Base-by-base conservation (phyloP, 1,140 invertebrate species). In the Planococcus citri region DNA sequence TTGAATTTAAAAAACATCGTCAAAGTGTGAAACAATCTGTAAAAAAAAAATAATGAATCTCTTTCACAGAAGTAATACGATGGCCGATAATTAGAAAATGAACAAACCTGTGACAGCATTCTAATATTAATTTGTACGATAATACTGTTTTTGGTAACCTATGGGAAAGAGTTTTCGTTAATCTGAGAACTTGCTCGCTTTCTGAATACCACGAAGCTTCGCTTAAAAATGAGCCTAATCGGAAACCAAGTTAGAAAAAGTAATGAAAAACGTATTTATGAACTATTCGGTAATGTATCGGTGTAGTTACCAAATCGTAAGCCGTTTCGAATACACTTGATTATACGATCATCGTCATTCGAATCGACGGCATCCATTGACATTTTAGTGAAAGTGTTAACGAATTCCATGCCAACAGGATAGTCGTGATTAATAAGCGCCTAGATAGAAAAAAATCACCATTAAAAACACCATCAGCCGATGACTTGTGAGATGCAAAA, bases 151-250 rank as follows among this genome's bases (percentile, higher is more conserved):
- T 79, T 57, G 80, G 79, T 71, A 79, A 78, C 69, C 74, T 75
- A 64, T 80, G 77, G 76, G 85, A 89, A 20, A 88, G 75, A 72
- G 83, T 76, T 73, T 81, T 82, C 76, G 86, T 90, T 10, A 81
- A 78, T 70, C 82, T 77, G 72, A 92, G 79, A 61, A 93, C 84
- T 25, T 82, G 78, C 75, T 88, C 84, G 75, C 88, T 88, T 75
- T 89, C 85, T 27, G 77, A 76, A 78, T 88, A 90, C 88, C 89
- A 92, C 0, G 90, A 90, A n/a, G 87, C 87, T 74, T 94, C 92
- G 74, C 86, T 88, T 0, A 94, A 82, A 80, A 95, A 94, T 69
- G 85, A 84, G 72, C 90, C 82, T 83, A 72, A 74, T 33, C 12
- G 29, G 12, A 33, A 33, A 33, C 29, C 12, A 12, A 33, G 12